Base-by-base conservation (phyloP, 2,888 invertebrate species). In the Oligia fasciuncula region DNA sequence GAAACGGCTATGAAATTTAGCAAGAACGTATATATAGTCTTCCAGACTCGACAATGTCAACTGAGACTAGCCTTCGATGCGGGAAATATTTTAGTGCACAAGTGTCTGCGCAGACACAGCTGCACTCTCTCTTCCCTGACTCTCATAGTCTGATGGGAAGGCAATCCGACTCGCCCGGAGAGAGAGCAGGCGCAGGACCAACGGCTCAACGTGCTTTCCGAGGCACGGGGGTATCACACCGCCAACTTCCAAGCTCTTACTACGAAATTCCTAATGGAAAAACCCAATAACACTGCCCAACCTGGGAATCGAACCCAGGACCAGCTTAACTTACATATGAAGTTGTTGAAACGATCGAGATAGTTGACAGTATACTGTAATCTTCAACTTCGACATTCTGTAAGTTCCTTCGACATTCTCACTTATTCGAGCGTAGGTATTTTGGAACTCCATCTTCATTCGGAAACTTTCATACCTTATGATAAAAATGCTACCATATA, bases 401-500 rank as follows among this genome's bases (percentile, higher is more conserved):
- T 62, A 23, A 62, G 19, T 74, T 62, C 1, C 11, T 35, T 35
- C 29, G 11, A 60, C 35, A 4, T 54, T 35, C 19, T 14, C 40
- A 35, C 2, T 19, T 81, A 35, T 51, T 60, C 60, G 19, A 60
- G 6, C 14, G 23, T 3, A 54, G 35, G 5, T 51, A 46, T 40
- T 83, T 83, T 29, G 49, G 13, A 54, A 76, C 65, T 66, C 76
- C 54, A 70, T 77, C 77, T 83, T 77, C 43, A 54, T 54, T 62
- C 23, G 66, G 62, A 83, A 81, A 83, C 66, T 83, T 29, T 54
- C 5, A 29, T 72, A 57, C 57, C 49, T 62, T 63, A 57, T 19
- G 49, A 79, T 40, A 51, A 51, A 80, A 79, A 54, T 69, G 40
- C 6, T 66, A 67, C 40, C 35, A 57, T 63, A 19, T 57, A 65